A percentile compares a stretch with the other conserved stretches of the same genome.
Conservation (phyloP, 2,797 vertebrate genomes). For the Morelia viridis region DNA sequence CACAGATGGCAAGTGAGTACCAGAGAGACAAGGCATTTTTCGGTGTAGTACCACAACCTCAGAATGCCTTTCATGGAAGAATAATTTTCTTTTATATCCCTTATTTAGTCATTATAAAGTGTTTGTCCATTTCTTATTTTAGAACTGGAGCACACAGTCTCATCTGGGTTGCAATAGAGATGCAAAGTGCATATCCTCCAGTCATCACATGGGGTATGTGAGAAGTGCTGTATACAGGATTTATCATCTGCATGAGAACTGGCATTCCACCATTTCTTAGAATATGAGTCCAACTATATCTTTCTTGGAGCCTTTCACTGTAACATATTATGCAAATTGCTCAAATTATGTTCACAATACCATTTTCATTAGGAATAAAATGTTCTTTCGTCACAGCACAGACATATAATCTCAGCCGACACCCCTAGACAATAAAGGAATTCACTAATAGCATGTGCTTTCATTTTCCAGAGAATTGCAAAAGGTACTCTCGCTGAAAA, state of each 20-base stretch:
- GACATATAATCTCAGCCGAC: neutral
- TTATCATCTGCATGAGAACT: neutral
- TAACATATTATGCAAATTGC: neutral
- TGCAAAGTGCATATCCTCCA: neutral
- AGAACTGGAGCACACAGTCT: neutral
- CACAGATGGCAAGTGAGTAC: neutral
- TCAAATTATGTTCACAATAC: constrained; percentile 1
- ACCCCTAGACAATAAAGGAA: constrained; percentile 9
- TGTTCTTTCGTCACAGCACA: neutral
- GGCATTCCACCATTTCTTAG: neutral
- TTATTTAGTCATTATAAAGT: neutral
- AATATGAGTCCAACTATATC: neutral
- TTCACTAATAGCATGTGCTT: constrained; percentile 1
- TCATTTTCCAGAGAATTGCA: neutral
- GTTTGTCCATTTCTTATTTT: neutral
- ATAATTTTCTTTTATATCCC: neutral
- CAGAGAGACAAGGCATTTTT: neutral
- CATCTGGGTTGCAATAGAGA: neutral
- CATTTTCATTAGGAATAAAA: constrained; percentile 10
- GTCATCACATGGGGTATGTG: neutral
- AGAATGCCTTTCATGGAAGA: neutral
- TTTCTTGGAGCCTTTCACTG: neutral
- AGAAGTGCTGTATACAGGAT: neutral
- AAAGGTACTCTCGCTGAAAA: constrained; percentile 4
- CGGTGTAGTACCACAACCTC: neutral